A percentile compares a stretch with the other conserved stretches of the same genome.
phyloP scores from a whole-genome alignment of 1,140 invertebrate genomes.

The Tetragonula clypearis region DNA sequence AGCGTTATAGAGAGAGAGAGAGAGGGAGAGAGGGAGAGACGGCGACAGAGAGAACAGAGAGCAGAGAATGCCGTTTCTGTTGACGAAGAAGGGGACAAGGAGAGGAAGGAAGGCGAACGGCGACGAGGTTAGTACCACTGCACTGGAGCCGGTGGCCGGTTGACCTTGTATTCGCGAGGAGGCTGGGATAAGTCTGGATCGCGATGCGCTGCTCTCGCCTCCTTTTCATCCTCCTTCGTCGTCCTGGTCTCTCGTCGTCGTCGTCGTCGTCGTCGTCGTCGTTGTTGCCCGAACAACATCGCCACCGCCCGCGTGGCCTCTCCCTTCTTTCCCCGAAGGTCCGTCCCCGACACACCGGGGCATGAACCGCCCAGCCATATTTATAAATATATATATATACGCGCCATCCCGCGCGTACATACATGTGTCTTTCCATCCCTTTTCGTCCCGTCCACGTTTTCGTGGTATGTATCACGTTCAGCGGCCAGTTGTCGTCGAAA shows the following conservation, averaged over 20 bases:
- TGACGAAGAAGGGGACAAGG: constrained; percentile 35
- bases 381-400: constrained; percentile 70
- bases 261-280: not conserved
- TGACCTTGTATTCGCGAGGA: constrained; percentile 79
- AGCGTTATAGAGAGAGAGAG: not conserved
- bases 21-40: not conserved
- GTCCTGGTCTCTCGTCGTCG: constrained; percentile 25
- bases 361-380: constrained; percentile 64
- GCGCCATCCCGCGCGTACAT: constrained; percentile 57
- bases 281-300: constrained; percentile 14
- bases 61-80: constrained; percentile 43
- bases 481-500: not conserved
- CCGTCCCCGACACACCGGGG: constrained; percentile 67
- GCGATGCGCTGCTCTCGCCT: constrained; percentile 67
- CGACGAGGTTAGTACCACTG: constrained; percentile 74
- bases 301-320: constrained; percentile 54
- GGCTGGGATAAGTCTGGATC: constrained; percentile 71
- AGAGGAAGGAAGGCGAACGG: constrained; percentile 36
- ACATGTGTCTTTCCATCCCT: constrained; percentile 20
- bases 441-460: not conserved
- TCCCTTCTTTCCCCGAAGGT: constrained; percentile 63
- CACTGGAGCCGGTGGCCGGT: constrained; percentile 76
- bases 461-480: not conserved
- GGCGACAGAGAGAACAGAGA: not conserved
- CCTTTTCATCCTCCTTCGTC: constrained; percentile 34